A percentile compares a stretch with the other conserved stretches of the same genome.
These are phyloP conservation scores for Heteromyza rotundicornis DNA, from an alignment of 2,888 invertebrate genomes.

Conservation along the genomic window DNA sequence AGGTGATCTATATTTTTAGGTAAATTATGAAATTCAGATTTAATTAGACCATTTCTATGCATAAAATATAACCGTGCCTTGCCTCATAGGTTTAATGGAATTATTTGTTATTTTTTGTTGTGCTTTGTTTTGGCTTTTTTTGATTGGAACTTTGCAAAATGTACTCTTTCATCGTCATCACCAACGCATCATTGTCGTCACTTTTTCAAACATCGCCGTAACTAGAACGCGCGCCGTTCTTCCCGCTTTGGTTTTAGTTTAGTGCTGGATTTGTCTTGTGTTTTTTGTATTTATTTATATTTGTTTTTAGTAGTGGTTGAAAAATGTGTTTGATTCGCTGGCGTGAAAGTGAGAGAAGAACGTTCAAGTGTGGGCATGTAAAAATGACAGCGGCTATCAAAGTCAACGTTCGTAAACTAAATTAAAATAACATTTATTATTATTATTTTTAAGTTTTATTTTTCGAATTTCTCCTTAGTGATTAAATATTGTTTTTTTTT, in stretches of 20 bases:
- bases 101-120: not conserved
- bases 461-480: not conserved
- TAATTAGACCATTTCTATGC: too few relatives aligned
- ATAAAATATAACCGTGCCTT: not conserved
- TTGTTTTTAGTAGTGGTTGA: too few relatives aligned
- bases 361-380: not conserved
- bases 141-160: not conserved
- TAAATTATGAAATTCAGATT: too few relatives aligned
- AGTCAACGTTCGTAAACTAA: slow-evolving; percentile 24
- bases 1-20: too few relatives aligned
- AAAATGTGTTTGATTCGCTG: not conserved
- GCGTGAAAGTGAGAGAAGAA: not conserved
- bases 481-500: too few relatives aligned
- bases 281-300: too few relatives aligned
- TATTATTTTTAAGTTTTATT: not conserved
- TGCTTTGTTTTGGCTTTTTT: not conserved
- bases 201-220: not conserved
- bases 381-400: not conserved
- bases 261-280: too few relatives aligned
- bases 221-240: not conserved
- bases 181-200: not conserved
- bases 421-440: slow-evolving; percentile 17
- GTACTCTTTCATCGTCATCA: not conserved
- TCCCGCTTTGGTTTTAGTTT: not conserved
- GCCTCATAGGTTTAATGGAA: not conserved